A percentile compares a stretch with the other conserved stretches of the same genome.
Evolutionary conservation across 2,797 vertebrate genomes (phyloP).

Genomic region (Pipistrellus pygmaeus): DNA sequence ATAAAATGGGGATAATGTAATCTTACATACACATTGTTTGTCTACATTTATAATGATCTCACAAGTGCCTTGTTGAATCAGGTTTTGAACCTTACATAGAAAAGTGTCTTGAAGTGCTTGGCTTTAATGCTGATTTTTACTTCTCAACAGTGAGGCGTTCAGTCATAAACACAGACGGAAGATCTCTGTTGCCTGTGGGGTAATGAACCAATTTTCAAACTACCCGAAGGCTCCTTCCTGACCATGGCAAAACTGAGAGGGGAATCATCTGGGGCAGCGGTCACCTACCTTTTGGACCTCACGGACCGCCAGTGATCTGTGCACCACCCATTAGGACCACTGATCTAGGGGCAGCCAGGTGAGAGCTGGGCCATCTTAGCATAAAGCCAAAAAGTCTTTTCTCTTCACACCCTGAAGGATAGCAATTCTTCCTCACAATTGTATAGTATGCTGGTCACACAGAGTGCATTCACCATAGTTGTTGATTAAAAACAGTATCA

Average conservation of each 20-base stretch:
- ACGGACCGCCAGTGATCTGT: too few species aligned
- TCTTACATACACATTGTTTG: neutral
- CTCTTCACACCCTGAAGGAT: neutral
- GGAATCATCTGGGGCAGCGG: neutral
- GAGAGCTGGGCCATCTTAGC: neutral
- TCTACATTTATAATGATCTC: neutral
- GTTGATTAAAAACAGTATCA: neutral
- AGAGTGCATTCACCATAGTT: neutral
- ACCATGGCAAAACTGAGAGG: neutral
- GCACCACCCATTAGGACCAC: too few species aligned
- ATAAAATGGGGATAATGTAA: neutral
- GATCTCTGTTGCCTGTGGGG: neutral
- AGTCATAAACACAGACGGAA: neutral
- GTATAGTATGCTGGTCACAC: neutral
- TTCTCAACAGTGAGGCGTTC: neutral
- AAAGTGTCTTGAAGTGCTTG: conserved; percentile 28
- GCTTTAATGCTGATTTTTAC: neutral
- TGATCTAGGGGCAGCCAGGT: neutral
- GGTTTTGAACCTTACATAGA: neutral
- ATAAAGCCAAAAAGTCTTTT: neutral
- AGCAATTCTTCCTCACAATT: neutral
- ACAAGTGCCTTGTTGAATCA: neutral
- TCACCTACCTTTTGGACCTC: too few species aligned
- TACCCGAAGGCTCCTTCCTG: conserved; percentile 2
- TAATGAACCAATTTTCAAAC: neutral